Percentiles rank a stretch among this genome's conserved stretches.
Conservation (phyloP, 2,888 invertebrate genomes). For the Noctua fimbriata region DNA sequence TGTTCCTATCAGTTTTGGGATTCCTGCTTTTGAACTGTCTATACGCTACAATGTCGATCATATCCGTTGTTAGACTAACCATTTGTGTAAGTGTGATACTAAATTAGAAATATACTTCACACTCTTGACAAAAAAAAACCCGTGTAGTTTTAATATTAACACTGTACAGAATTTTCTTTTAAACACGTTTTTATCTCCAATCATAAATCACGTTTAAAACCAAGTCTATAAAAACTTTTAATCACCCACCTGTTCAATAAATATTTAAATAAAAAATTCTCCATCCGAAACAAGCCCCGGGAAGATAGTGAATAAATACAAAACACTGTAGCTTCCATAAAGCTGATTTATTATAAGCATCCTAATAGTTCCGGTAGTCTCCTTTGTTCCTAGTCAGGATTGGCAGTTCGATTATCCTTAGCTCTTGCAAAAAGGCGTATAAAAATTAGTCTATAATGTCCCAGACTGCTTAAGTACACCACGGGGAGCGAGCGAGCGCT, state of each 20-base stretch:
- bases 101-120: neutral
- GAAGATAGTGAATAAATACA: constrained; percentile 45
- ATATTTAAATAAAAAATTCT: constrained; percentile 21
- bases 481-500: constrained; percentile 77
- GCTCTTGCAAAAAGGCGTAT: constrained; percentile 85
- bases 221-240: constrained; percentile 30
- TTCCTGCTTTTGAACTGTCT: neutral
- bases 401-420: constrained; percentile 89
- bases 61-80: neutral
- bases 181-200: constrained; percentile 3
- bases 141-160: neutral
- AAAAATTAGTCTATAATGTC: constrained; percentile 87
- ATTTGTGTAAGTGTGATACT: neutral
- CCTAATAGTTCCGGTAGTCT: constrained; percentile 77
- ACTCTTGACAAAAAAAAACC: neutral
- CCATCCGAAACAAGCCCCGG: constrained; percentile 20
- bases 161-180: constrained; percentile 2
- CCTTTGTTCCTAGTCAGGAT: constrained; percentile 84
- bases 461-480: constrained; percentile 87
- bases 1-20: neutral
- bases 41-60: neutral
- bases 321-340: constrained; percentile 57
- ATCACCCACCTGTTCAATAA: constrained; percentile 39
- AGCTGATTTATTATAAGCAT: constrained; percentile 77
- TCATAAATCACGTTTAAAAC: constrained; percentile 24